Base-by-base conservation (phyloP, 1,140 invertebrate species). In the Camponotus pennsylvanicus region DNA sequence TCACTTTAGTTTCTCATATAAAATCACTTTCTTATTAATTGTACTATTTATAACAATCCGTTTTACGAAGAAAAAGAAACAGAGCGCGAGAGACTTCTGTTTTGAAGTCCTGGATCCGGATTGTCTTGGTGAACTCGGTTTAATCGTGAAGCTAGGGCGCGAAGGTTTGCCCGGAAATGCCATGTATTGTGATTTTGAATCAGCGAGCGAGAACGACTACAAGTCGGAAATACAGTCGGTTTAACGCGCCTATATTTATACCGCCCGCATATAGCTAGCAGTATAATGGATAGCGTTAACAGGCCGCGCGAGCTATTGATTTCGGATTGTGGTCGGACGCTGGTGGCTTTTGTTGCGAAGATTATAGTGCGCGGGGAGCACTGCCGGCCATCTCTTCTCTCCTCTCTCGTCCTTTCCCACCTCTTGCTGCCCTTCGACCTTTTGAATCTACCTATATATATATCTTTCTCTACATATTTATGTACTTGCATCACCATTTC, bases 251-350 rank as follows among this genome's bases (percentile, higher is more conserved):
- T 86, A 86, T 86, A 86, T 86, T 80, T 86, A 80, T 80, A 86
- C 21, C 64, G 79, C 27, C 37, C 69, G 78, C 52, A 42, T 87
- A 87, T 59, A 87, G 64, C 55, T 80, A 70, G 79, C 64, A 21
- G 55, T 82, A 92, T 92, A 92, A 92, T 93, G 91, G 89, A 92
- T 91, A 89, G 85, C 90, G 86, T 89, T 92, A 92, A 92, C 92
- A 92, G 90, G 87, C 92, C 91, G 84, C 89, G 85, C 90, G 85
- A 93, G 91, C 92, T 92, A 92, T 93, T 93, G 92, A 92, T 93
- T 93, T 93, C 91, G 92, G 89, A 92, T 93, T 92, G 90, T 88
- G 89, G 91, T 86, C 75, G 88, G 80, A 82, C 69, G 88, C 86
- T 88, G 88, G 89, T 86, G 87, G 91, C 92, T 93, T 93, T 93